Percentiles rank a stretch among this genome's conserved stretches.
Evolutionary conservation across 1,140 invertebrate species (phyloP).

Genomic region (Rhopalosiphum maidis): DNA sequence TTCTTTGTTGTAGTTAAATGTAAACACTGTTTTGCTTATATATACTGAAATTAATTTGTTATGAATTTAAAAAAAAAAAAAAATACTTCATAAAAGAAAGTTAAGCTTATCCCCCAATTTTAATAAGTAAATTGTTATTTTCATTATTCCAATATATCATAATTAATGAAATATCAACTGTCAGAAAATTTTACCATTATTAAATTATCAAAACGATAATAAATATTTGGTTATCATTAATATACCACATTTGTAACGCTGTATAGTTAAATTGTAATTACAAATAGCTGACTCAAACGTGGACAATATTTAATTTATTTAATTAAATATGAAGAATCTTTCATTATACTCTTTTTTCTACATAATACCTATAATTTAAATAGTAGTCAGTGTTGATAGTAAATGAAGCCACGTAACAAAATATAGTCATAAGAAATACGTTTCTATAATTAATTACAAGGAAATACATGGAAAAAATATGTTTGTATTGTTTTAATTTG

Average conservation of each 20-base stretch:
- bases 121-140: neutral
- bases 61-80: too few species aligned
- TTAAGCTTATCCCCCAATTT: too few species aligned
- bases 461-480: neutral
- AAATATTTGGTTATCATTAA: neutral
- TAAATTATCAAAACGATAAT: slow-evolving; percentile 13
- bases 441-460: neutral
- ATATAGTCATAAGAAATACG: neutral
- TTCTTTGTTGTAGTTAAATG: too few species aligned
- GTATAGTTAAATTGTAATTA: neutral
- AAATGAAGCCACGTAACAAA: neutral
- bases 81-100: too few species aligned
- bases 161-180: slow-evolving; percentile 15
- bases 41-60: too few species aligned
- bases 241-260: slow-evolving; percentile 28
- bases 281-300: neutral
- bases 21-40: too few species aligned
- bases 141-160: neutral
- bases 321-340: neutral
- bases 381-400: neutral
- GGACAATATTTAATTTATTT: neutral
- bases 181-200: neutral
- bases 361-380: neutral
- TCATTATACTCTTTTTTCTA: neutral
- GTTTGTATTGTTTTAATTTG: neutral